Percentiles rank a stretch among this genome's conserved stretches.
These are phyloP conservation scores for Daktulosphaira vitifoliae DNA, from an alignment of 1,140 invertebrate species.

Conservation along the genomic window DNA sequence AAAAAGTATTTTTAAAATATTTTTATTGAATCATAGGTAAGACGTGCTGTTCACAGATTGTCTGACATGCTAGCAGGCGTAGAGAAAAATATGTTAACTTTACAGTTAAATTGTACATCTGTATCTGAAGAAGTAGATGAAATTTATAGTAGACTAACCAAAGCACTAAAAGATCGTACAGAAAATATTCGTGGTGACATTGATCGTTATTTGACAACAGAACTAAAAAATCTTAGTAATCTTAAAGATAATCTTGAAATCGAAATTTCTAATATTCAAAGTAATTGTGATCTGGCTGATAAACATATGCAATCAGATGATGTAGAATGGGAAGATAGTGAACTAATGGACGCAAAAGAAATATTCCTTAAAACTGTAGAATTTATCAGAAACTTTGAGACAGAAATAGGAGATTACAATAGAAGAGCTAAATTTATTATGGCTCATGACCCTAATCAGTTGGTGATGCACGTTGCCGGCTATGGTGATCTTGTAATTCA, in stretches of 20 bases:
- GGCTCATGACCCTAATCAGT: slow-evolving; percentile 79
- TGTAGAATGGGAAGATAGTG: slow-evolving; percentile 76
- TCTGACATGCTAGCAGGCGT: slow-evolving; percentile 74
- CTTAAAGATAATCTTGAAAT: slow-evolving; percentile 87
- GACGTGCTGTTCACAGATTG: slow-evolving; percentile 72
- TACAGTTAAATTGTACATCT: slow-evolving; percentile 74
- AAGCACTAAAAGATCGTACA: slow-evolving; percentile 85
- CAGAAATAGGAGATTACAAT: slow-evolving; percentile 80
- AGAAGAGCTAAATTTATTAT: slow-evolving; percentile 74
- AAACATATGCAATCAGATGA: slow-evolving; percentile 76
- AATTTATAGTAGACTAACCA: slow-evolving; percentile 76
- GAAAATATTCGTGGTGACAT: slow-evolving; percentile 79
- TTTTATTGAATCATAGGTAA: slow-evolving; percentile 47
- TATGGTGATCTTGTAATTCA: slow-evolving; percentile 81
- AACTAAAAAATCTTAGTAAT: slow-evolving; percentile 69
- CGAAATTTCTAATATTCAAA: slow-evolving; percentile 85
- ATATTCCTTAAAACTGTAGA: slow-evolving; percentile 89
- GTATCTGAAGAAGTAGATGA: slow-evolving; percentile 89
- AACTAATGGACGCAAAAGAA: slow-evolving; percentile 87
- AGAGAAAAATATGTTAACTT: slow-evolving; percentile 72
- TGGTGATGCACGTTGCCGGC: slow-evolving; percentile 66
- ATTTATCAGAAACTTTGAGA: slow-evolving; percentile 87
- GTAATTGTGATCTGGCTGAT: slow-evolving; percentile 94
- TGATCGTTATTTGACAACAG: slow-evolving; percentile 73
- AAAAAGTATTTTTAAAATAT: no score